Percentiles rank a stretch among this genome's conserved stretches.
Conservation (phyloP, 2,113 vertebrate species). For the Phrynosoma blainvillii region DNA sequence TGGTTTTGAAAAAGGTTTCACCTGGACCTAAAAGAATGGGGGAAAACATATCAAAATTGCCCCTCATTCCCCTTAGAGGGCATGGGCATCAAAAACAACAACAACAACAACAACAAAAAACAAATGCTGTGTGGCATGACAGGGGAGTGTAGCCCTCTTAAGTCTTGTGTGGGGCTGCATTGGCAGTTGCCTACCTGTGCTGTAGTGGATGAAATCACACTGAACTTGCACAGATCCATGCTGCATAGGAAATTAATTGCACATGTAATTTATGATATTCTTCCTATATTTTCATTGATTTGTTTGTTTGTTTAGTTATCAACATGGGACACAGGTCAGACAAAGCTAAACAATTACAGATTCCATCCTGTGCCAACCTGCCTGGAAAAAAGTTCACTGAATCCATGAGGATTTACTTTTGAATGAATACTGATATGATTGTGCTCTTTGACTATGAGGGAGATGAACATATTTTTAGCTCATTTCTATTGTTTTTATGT, state of each 20-base stretch:
- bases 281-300: neutral
- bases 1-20: too few species aligned
- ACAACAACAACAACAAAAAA: too few species aligned
- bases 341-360: neutral
- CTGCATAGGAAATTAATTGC: neutral
- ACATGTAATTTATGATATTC: neutral
- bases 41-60: too few species aligned
- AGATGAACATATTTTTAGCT: neutral
- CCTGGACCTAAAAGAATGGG: too few species aligned
- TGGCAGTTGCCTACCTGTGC: too few species aligned
- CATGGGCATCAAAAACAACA: too few species aligned
- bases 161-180: too few species aligned
- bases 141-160: too few species aligned
- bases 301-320: neutral
- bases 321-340: neutral
- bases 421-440: neutral
- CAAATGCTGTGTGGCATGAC: too few species aligned
- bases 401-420: neutral
- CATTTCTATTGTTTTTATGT: too few species aligned
- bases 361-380: neutral
- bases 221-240: neutral
- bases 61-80: too few species aligned
- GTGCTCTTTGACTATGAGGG: neutral
- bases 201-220: too few species aligned
- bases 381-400: neutral